Conservation (phyloP, 2,113 vertebrate genomes). For the Suncus etruscus region DNA sequence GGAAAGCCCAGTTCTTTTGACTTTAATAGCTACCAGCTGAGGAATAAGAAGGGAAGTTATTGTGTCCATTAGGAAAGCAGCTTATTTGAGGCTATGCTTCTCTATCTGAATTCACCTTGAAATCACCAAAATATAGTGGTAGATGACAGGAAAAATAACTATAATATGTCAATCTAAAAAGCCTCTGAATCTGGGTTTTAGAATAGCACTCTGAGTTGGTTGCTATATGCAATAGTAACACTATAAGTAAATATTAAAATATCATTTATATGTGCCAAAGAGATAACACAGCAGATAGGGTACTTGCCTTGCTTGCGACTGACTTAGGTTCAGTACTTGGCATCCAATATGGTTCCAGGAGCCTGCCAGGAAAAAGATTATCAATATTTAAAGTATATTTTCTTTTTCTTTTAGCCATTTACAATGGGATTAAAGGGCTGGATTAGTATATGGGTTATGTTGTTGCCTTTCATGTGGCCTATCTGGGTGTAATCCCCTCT, state of each 20-base stretch:
- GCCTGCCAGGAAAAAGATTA: neutral
- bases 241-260: too few relatives aligned
- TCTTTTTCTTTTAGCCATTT: neutral
- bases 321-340: too few relatives aligned
- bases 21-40: neutral
- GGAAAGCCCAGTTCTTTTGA: neutral
- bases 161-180: conserved; percentile 11
- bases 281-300: too few relatives aligned
- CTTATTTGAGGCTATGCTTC: neutral
- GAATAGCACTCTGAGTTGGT: neutral
- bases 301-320: too few relatives aligned
- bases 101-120: neutral
- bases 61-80: neutral
- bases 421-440: neutral
- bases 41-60: neutral
- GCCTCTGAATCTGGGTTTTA: neutral
- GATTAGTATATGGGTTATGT: neutral
- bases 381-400: neutral
- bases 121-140: neutral
- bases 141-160: neutral
- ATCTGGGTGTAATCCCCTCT: too few relatives aligned
- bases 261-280: too few relatives aligned
- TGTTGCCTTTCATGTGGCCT: too few relatives aligned
- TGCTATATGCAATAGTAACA: neutral
- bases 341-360: too few relatives aligned